These are phyloP conservation scores for Meteorus sp. DNA, from an alignment of 1,140 invertebrate genomes.

Conservation along the genomic window DNA sequence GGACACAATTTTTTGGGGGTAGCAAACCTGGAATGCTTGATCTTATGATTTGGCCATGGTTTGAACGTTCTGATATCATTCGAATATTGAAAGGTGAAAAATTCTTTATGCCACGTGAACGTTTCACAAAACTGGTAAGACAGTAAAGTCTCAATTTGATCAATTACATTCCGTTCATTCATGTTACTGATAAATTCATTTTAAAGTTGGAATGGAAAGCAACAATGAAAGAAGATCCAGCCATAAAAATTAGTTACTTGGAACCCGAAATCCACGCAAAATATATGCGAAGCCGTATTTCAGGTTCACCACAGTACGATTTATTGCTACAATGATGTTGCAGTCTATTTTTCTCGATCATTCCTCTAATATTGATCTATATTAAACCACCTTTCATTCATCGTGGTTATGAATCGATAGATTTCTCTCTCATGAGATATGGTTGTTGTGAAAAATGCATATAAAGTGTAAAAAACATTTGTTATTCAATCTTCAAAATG, in stretches of 20 bases:
- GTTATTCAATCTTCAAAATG: no score
- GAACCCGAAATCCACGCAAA: constrained; percentile 71
- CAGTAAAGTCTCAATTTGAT: not conserved
- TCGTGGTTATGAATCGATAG: no score
- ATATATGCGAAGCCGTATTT: constrained; percentile 67
- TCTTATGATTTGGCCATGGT: constrained; percentile 90
- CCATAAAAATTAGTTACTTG: constrained; percentile 68
- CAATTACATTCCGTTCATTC: not conserved
- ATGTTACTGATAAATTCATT: constrained; percentile 16
- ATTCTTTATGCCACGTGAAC: constrained; percentile 58
- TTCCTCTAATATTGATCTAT: not conserved
- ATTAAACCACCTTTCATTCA: no score
- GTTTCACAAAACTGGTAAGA: constrained; percentile 57
- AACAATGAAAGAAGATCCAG: constrained; percentile 70
- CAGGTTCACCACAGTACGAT: constrained; percentile 72
- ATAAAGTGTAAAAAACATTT: no score
- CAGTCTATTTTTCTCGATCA: constrained; percentile 6
- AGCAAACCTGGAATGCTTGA: constrained; percentile 76
- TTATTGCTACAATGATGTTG: constrained; percentile 51
- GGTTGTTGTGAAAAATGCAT: no score
- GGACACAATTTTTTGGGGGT: constrained; percentile 71
- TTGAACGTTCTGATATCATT: constrained; percentile 68
- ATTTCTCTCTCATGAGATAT: no score
- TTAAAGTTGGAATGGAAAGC: constrained; percentile 68
- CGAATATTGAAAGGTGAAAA: constrained; percentile 62